These are phyloP conservation scores for Sturmia bella DNA, from an alignment of 2,888 invertebrate genomes.

Conservation along the genomic window DNA sequence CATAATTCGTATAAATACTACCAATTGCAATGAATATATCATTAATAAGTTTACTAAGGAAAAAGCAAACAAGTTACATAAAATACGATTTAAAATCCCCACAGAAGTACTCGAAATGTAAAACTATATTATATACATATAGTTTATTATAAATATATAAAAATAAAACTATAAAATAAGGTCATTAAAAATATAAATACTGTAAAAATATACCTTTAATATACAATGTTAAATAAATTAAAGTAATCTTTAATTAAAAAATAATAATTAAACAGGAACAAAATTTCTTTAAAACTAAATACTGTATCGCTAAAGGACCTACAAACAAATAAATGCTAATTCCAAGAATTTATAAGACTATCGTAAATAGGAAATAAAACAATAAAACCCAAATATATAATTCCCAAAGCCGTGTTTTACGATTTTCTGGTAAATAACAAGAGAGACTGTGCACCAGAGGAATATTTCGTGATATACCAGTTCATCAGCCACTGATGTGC, in stretches of 20 bases:
- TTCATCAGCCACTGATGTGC: no score
- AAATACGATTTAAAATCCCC: conserved; percentile 19
- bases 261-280: conserved; percentile 11
- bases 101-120: conserved; percentile 62
- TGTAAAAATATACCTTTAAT: conserved; percentile 57
- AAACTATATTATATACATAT: conserved; percentile 52
- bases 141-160: conserved; percentile 21
- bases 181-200: conserved; percentile 63
- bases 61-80: conserved; percentile 11
- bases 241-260: conserved; percentile 47
- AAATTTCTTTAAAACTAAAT: conserved; percentile 20
- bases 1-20: conserved; percentile 35
- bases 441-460: no score
- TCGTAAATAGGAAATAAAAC: conserved; percentile 26
- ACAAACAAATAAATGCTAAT: conserved; percentile 43
- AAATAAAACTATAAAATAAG: conserved; percentile 25
- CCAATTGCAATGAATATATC: conserved; percentile 52
- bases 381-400: conserved; percentile 32
- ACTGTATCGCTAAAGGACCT: conserved; percentile 28
- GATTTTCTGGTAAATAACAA: not conserved
- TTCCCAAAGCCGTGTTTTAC: conserved; percentile 53
- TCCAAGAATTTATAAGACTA: conserved; percentile 65
- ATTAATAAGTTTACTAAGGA: conserved; percentile 50
- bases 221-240: conserved; percentile 58
- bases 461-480: no score